Conservation (phyloP, 1,140 invertebrate species). For the Dreissena rostriformis region DNA sequence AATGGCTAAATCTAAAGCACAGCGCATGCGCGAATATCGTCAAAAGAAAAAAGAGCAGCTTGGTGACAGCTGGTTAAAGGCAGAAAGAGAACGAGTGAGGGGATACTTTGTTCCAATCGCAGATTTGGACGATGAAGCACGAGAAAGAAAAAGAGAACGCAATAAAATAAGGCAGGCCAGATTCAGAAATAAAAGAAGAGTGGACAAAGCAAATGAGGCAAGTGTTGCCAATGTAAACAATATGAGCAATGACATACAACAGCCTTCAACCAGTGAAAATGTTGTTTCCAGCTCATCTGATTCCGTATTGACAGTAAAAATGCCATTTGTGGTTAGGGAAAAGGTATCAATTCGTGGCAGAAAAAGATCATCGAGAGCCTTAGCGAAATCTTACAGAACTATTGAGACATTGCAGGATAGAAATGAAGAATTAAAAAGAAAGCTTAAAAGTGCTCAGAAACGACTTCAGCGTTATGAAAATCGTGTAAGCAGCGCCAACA, state of each 20-base stretch:
- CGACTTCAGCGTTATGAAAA: not conserved
- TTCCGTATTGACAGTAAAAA: not conserved
- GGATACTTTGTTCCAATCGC: not conserved
- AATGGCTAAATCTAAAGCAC: conserved; percentile 3
- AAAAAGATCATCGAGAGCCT: conserved; percentile 28
- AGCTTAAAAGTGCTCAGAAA: conserved; percentile 29
- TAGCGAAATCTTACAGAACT: conserved; percentile 29
- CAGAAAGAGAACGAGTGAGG: not conserved
- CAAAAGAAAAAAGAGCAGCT: not conserved
- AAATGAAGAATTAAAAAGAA: conserved; percentile 32
- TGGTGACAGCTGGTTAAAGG: not conserved
- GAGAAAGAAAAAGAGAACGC: no score
- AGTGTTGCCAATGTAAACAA: no score
- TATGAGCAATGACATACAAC: not conserved
- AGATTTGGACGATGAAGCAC: not conserved
- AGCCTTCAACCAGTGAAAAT: not conserved
- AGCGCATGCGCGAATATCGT: conserved; percentile 8
- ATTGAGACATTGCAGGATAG: conserved; percentile 34
- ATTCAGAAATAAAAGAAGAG: no score
- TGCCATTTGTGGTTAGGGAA: not conserved
- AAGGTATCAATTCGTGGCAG: conserved; percentile 1
- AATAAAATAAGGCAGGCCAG: no score
- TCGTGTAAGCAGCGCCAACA: not conserved
- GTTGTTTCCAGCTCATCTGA: not conserved
- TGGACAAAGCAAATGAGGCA: no score